Evolutionary conservation across 2,113 vertebrate genomes (phyloP).

Genomic region (Hiodon tergisus): DNA sequence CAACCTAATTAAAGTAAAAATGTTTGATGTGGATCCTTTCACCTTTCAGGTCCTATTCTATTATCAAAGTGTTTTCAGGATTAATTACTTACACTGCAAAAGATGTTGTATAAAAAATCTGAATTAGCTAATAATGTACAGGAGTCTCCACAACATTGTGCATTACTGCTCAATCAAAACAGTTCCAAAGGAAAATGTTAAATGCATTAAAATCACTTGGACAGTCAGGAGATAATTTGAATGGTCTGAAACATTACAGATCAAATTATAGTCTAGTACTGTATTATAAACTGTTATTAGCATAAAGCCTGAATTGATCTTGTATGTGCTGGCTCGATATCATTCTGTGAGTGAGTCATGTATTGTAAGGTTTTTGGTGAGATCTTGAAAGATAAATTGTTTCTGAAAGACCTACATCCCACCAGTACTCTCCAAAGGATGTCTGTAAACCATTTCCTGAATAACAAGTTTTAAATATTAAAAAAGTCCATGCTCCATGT

Average conservation of each 20-base stretch:
- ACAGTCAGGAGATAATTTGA: too few species aligned
- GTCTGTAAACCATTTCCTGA: conserved; percentile 49
- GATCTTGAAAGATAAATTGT: conserved; percentile 43
- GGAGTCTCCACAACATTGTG: too few species aligned
- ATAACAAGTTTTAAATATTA: conserved; percentile 48
- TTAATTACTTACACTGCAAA: neutral
- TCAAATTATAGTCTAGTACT: too few species aligned
- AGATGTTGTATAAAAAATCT: too few species aligned
- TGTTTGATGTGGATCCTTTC: conserved; percentile 46
- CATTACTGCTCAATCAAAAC: too few species aligned
- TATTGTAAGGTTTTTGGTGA: conserved; percentile 9
- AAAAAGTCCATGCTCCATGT: conserved; percentile 37
- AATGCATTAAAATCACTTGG: too few species aligned
- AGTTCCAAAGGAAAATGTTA: too few species aligned
- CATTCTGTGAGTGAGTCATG: conserved; percentile 43
- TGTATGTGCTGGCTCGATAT: conserved; percentile 28
- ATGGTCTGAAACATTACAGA: too few species aligned
- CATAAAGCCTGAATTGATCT: conserved; percentile 36
- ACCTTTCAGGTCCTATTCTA: conserved; percentile 50
- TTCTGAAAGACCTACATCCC: conserved; percentile 39
- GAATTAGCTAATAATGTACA: too few species aligned
- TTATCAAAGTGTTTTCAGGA: conserved; percentile 36
- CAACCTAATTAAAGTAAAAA: conserved; percentile 50
- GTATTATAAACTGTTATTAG: neutral
- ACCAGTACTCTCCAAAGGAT: conserved; percentile 41